These are phyloP conservation scores for Diachasma alloeum DNA, from an alignment of 1,140 invertebrate species.

Conservation along the genomic window DNA sequence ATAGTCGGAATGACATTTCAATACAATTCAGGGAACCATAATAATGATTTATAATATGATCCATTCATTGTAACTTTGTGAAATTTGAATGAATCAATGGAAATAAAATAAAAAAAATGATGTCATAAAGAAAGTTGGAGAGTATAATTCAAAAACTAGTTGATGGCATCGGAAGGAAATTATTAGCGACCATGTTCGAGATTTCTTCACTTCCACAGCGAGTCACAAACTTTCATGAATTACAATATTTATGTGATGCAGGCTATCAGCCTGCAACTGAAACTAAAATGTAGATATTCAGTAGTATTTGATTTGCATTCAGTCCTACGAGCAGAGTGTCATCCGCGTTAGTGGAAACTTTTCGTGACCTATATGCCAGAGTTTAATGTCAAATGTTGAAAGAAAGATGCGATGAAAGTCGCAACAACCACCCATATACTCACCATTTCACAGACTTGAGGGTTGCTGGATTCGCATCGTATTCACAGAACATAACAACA, in stretches of 20 bases:
- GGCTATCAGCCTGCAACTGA: not conserved
- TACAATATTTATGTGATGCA: not conserved
- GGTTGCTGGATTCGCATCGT: slow-evolving; percentile 81
- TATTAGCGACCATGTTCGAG: not conserved
- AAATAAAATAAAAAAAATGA: not conserved
- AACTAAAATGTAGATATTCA: not conserved
- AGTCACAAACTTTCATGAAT: not conserved
- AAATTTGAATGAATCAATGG: too few relatives aligned
- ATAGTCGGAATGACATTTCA: too few relatives aligned
- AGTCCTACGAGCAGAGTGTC: not conserved
- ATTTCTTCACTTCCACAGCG: not conserved
- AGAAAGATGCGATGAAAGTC: not conserved
- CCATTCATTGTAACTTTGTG: too few relatives aligned
- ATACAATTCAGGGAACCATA: too few relatives aligned
- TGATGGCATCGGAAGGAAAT: not conserved
- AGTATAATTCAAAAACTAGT: not conserved
- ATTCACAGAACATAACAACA: slow-evolving; percentile 79
- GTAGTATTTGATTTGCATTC: not conserved
- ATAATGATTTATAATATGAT: too few relatives aligned
- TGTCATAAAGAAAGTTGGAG: not conserved
- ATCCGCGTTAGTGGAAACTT: not conserved
- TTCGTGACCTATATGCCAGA: not conserved
- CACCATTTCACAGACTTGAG: slow-evolving; percentile 81
- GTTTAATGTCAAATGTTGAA: not conserved
- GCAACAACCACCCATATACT: slow-evolving; percentile 45